Percentiles rank a stretch among this genome's conserved stretches.
Conservation (phyloP, 2,113 vertebrate species). For the Hylia prasina region DNA sequence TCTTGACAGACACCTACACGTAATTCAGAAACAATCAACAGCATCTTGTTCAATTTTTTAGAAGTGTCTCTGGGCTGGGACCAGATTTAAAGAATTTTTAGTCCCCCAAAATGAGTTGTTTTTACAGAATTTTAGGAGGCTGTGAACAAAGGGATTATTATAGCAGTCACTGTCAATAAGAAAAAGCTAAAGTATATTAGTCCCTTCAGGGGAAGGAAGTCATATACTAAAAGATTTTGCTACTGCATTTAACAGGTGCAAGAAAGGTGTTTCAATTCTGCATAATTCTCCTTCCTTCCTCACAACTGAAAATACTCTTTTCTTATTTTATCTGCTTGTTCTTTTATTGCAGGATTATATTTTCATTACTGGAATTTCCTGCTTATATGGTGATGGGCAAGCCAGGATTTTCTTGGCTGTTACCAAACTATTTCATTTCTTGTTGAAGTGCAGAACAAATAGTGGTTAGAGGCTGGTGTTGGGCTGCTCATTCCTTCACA, state of each 20-base stretch:
- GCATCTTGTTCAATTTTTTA: background rate
- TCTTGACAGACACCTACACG: background rate
- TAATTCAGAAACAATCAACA: background rate
- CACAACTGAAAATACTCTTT: background rate
- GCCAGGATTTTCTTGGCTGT: constrained; percentile 33
- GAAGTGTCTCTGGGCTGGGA: background rate
- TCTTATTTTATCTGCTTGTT: background rate
- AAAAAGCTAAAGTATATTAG: background rate
- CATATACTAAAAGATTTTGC: background rate
- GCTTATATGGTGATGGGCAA: background rate
- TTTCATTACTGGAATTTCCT: constrained; percentile 33
- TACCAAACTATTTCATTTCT: background rate
- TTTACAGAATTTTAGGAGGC: background rate
- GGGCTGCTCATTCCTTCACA: background rate
- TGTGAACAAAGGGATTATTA: background rate
- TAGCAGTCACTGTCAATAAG: background rate
- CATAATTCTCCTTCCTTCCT: background rate
- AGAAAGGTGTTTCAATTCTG: background rate
- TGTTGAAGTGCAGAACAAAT: background rate
- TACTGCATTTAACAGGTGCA: background rate
- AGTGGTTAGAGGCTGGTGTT: background rate
- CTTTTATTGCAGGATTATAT: constrained; percentile 2
- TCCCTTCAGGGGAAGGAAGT: background rate
- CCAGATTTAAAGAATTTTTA: background rate
- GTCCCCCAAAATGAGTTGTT: background rate